Percentiles rank a stretch among this genome's conserved stretches.
Evolutionary conservation across 2,888 invertebrate species (phyloP).

Genomic region (Cantharis rustica): DNA sequence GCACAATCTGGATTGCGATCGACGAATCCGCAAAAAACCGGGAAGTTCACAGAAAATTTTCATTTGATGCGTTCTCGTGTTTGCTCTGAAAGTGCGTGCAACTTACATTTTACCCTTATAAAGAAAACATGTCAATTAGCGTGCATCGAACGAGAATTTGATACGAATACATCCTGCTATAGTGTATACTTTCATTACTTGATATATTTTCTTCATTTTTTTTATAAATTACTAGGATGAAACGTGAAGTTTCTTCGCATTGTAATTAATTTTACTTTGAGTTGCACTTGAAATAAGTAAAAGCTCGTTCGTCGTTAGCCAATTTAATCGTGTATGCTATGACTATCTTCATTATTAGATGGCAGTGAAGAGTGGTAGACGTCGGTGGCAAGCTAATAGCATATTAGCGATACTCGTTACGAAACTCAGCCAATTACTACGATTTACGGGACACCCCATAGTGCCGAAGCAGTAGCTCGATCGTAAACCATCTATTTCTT

Average conservation of each 20-base stretch:
- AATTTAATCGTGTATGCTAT: conserved; percentile 20
- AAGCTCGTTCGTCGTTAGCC: not conserved
- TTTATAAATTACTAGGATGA: not conserved
- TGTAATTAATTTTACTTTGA: not conserved
- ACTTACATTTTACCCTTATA: conserved; percentile 28
- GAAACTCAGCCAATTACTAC: conserved; percentile 35
- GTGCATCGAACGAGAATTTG: conserved; percentile 19
- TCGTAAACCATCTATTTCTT: conserved; percentile 22
- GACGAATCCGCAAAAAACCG: conserved; percentile 19
- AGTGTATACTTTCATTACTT: not conserved
- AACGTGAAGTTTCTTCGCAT: not conserved
- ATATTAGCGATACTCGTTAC: conserved; percentile 36
- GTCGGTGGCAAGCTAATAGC: conserved; percentile 35
- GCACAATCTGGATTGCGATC: conserved; percentile 35
- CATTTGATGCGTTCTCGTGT: conserved; percentile 16
- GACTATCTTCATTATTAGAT: conserved; percentile 28
- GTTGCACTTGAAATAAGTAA: not conserved
- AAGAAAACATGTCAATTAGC: conserved; percentile 36
- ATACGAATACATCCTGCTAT: conserved; percentile 7
- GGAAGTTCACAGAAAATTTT: conserved; percentile 26
- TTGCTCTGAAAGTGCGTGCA: conserved; percentile 9
- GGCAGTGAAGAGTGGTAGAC: conserved; percentile 22
- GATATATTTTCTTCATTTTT: not conserved
- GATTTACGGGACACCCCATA: conserved; percentile 37
- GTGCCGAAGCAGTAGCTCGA: conserved; percentile 28